These are phyloP conservation scores for Bombus waltoni DNA, from an alignment of 1,140 invertebrate genomes.

Conservation along the genomic window DNA sequence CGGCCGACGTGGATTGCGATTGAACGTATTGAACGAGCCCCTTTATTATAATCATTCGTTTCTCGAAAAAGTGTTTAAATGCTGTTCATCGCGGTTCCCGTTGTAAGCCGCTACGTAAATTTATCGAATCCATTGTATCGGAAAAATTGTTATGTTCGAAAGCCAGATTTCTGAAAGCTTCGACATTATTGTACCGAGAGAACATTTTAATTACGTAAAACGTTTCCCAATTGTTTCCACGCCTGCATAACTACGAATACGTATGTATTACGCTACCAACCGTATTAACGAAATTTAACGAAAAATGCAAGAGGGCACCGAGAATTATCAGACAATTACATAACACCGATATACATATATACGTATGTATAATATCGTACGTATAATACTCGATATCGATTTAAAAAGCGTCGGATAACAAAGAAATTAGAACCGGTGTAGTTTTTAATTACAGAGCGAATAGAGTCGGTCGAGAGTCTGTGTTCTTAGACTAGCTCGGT, in stretches of 20 bases:
- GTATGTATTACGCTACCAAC: background rate
- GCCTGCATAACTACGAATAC: background rate
- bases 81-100: background rate
- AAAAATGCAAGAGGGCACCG: background rate
- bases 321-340: background rate
- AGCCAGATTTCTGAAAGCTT: background rate
- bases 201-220: background rate
- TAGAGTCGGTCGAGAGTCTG: too few species aligned
- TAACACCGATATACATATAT: background rate
- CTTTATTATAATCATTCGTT: constrained; percentile 1
- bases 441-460: background rate
- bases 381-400: too few species aligned
- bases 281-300: background rate
- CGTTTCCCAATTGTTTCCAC: background rate
- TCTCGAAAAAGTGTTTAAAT: background rate
- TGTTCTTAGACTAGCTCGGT: too few species aligned
- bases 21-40: background rate
- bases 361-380: too few species aligned
- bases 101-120: background rate
- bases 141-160: constrained; percentile 13
- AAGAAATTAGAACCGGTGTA: background rate
- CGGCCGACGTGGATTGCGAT: background rate
- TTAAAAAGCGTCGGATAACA: too few species aligned
- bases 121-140: background rate
- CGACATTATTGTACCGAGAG: background rate